Evolutionary conservation across 2,113 vertebrate genomes (phyloP), one percentile per base, ranked within the genome.

Genomic region (Trogon surrucura): DNA sequence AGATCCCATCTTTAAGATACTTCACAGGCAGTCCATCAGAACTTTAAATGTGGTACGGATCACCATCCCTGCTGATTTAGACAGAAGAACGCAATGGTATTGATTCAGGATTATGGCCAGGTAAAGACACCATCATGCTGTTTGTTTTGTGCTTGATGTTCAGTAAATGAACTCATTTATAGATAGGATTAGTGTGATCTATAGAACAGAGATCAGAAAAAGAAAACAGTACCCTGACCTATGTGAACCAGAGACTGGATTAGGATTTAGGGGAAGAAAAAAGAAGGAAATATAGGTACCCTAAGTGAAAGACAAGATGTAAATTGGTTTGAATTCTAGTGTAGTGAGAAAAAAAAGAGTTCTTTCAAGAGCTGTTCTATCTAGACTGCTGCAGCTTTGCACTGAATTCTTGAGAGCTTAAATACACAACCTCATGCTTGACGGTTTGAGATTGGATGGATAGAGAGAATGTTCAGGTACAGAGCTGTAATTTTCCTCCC

Each of bases 131-230:
- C 61, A 65, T 85, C 69, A 57, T 1, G 45, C 70, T 92, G 70
- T 94, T 96, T 95, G 88, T 41, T 96, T 94, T 95, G 75, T 89
- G 88, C 78, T 91, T 95, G 73, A 80, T 84, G 82, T 47, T 92
- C 77, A 69, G 79, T 78, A 93, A 96, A 96, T 92, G 80, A 89
- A 38, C 77, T 93, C 65, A 96, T 95, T 95, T 95, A 87, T 85
- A 88, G 70, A 16, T 77, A 8, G 65, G 85, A 96, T 95, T 94
- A 91, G 29, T 34, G 77, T 51, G 88, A 84, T 67, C 80, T 94
- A 23, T n/a, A 38, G 57, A 58, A 22, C 25, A 69, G 85, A 72
- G 73, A 57, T 26, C 80, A 78, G 73, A 61, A 84, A 36, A 15
- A 65, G 92, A 79, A 84, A 84, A 67, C 47, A 78, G 48, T 9